These are phyloP conservation scores for Homalodisca vitripennis DNA, from an alignment of 1,140 invertebrate species.

Conservation along the genomic window DNA sequence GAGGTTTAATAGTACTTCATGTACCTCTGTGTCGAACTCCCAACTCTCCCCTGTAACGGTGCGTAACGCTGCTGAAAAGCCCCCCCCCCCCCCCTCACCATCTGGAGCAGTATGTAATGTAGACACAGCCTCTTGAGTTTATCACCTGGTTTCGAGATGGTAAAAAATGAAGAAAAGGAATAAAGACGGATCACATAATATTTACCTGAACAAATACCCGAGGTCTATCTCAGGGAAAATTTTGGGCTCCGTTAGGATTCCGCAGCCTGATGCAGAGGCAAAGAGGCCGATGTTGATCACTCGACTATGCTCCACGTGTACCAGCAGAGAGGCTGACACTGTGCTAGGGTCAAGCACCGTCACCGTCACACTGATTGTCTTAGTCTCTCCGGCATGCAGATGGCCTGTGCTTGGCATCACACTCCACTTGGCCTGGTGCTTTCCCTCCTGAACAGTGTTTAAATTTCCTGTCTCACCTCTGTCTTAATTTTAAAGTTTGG, in stretches of 20 bases:
- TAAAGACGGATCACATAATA: too few relatives aligned
- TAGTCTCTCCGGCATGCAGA: background rate
- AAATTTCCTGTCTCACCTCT: too few relatives aligned
- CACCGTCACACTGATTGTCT: background rate
- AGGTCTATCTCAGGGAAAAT: slow-evolving; percentile 12
- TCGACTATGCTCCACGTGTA: slow-evolving; percentile 8
- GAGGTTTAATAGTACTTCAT: too few relatives aligned
- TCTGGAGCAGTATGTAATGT: too few relatives aligned
- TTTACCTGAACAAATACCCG: slow-evolving; percentile 11
- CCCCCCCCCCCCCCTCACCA: too few relatives aligned
- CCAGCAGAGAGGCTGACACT: background rate
- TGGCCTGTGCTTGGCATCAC: background rate
- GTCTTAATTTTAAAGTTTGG: too few relatives aligned
- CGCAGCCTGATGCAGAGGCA: background rate
- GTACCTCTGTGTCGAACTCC: too few relatives aligned
- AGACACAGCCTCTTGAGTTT: too few relatives aligned
- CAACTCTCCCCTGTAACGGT: too few relatives aligned
- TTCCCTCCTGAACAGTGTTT: background rate
- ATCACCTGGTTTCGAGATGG: too few relatives aligned
- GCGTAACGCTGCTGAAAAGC: too few relatives aligned
- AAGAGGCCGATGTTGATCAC: background rate
- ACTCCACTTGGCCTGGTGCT: background rate
- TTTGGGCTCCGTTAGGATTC: background rate
- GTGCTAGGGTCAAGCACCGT: slow-evolving; percentile 1
- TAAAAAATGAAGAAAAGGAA: too few relatives aligned